phyloP scores from a whole-genome alignment of 2,888 invertebrate species.

The Gibbula magus region DNA sequence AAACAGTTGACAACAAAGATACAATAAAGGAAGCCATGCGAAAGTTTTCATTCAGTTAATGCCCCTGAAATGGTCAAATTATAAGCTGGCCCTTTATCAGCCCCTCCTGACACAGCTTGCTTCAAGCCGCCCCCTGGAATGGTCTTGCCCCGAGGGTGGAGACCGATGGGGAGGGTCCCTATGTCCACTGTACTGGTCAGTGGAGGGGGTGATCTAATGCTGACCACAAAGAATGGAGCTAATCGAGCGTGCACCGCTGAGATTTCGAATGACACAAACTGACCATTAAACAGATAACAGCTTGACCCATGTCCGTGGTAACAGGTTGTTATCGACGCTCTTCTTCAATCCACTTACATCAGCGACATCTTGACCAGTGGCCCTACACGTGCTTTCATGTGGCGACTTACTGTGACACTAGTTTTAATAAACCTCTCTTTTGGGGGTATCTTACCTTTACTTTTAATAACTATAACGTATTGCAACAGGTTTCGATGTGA shows the following conservation, averaged over 20 bases:
- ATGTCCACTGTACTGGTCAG: background rate
- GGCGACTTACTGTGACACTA: no score
- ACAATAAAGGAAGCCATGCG: conserved; percentile 22
- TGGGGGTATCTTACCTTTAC: no score
- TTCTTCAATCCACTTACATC: no score
- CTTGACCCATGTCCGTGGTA: background rate
- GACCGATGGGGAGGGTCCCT: background rate
- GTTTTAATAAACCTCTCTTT: no score
- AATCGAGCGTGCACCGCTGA: background rate
- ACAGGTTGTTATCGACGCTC: background rate
- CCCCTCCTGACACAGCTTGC: background rate
- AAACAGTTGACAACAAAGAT: conserved; percentile 1
- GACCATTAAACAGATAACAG: background rate
- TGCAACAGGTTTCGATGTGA: no score
- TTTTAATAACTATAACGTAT: no score
- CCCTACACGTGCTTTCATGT: no score
- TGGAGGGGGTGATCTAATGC: background rate
- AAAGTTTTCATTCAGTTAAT: conserved; percentile 21
- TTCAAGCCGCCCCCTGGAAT: background rate
- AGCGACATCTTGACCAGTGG: no score
- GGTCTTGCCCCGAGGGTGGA: background rate
- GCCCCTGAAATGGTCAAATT: conserved; percentile 17
- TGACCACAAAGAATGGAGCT: background rate
- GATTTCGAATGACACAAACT: background rate
- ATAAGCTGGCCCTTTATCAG: conserved; percentile 12